Conservation (phyloP, 53 echinoderm and acorn worm genomes). For the Echinometra lucunter region DNA sequence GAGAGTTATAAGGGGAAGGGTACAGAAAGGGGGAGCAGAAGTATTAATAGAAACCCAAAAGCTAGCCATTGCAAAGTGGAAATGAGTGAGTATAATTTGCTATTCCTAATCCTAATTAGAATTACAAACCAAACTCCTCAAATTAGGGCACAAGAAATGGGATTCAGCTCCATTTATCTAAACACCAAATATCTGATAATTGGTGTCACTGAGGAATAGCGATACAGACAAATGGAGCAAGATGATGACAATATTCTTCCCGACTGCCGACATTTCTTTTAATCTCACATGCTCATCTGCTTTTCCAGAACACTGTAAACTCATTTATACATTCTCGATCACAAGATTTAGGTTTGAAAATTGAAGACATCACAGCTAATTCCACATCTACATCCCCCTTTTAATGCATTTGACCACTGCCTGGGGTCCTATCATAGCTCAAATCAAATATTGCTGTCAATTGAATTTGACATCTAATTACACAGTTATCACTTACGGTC, state of each 20-base stretch:
- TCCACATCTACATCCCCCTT: conserved; percentile 5
- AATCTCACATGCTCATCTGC: conserved; percentile 57
- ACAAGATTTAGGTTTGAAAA: conserved; percentile 44
- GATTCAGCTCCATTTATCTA: conserved; percentile 35
- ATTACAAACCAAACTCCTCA: conserved; percentile 24
- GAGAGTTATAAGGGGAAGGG: too few relatives aligned
- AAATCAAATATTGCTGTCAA: background rate
- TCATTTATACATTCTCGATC: conserved; percentile 41
- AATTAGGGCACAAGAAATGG: conserved; percentile 45
- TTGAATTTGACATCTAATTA: background rate
- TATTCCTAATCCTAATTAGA: conserved; percentile 43
- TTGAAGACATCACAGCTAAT: conserved; percentile 57
- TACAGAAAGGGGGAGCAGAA: too few relatives aligned
- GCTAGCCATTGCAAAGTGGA: background rate
- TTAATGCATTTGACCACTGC: conserved; percentile 54
- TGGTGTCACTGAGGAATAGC: conserved; percentile 32
- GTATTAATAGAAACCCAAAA: conserved; percentile 26
- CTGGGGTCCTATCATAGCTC: background rate
- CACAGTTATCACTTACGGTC: conserved; percentile 9
- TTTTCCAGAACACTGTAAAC: conserved; percentile 2
- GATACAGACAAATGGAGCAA: conserved; percentile 52
- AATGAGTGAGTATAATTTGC: conserved; percentile 4
- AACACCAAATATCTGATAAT: conserved; percentile 60
- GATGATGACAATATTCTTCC: conserved; percentile 57
- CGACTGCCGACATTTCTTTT: background rate